Percentiles rank a stretch among this genome's conserved stretches.
These are phyloP conservation scores for Seladonia tumulorum DNA, from an alignment of 2,888 invertebrate species.

Conservation along the genomic window DNA sequence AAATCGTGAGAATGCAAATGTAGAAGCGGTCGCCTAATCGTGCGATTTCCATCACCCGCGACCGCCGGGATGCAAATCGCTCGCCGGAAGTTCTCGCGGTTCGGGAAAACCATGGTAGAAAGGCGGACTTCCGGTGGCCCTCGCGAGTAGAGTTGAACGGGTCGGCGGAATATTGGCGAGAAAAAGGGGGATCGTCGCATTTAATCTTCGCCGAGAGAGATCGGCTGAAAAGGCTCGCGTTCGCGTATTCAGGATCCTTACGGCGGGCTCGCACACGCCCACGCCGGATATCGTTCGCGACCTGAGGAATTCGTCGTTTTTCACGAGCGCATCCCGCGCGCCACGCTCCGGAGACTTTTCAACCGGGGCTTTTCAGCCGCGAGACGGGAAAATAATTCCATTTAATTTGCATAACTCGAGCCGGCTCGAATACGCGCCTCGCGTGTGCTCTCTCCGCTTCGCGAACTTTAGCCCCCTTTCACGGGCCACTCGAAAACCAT, in stretches of 20 bases:
- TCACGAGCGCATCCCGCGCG: conserved; percentile 4
- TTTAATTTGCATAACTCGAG: conserved; percentile 54
- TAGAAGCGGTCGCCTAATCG: conserved; percentile 7
- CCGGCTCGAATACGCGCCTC: neutral
- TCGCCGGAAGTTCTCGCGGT: conserved; percentile 13
- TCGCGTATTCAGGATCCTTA: conserved; percentile 35
- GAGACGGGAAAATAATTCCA: conserved; percentile 58
- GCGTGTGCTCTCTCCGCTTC: neutral
- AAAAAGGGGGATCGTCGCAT: conserved; percentile 30
- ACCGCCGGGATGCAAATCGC: conserved; percentile 36
- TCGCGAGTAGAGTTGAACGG: neutral
- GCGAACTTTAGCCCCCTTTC: conserved; percentile 4
- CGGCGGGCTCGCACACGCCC: neutral
- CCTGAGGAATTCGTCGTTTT: conserved; percentile 42
- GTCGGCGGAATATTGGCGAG: neutral
- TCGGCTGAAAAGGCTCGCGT: conserved; percentile 27
- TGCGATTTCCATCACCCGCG: conserved; percentile 22
- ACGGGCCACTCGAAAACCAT: neutral
- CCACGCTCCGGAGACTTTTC: conserved; percentile 37
- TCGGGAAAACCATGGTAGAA: conserved; percentile 15
- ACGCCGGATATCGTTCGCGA: neutral
- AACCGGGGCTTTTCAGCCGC: conserved; percentile 33
- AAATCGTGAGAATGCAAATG: neutral
- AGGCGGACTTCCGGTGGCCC: neutral
- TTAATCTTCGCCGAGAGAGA: conserved; percentile 36